Evolutionary conservation across 2,888 invertebrate genomes (phyloP).

Genomic region (Cyaniris semiargus): DNA sequence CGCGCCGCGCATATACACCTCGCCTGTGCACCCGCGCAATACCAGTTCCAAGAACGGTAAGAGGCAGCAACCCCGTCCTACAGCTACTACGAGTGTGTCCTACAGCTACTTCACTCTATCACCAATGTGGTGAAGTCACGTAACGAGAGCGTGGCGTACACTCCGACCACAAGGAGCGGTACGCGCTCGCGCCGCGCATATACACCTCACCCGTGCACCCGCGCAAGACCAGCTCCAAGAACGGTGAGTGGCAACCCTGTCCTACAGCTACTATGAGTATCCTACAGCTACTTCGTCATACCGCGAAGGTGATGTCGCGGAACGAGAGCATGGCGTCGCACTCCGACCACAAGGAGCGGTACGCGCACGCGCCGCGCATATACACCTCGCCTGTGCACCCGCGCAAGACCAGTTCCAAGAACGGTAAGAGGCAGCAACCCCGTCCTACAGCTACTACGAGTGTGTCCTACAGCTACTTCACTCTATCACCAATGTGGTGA

Average conservation of each 20-base stretch:
- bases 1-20: constrained; percentile 71
- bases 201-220: constrained; percentile 74
- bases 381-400: constrained; percentile 73
- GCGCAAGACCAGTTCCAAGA: constrained; percentile 63
- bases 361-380: constrained; percentile 69
- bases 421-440: constrained; percentile 58
- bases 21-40: constrained; percentile 70
- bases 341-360: constrained; percentile 67
- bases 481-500: constrained; percentile 42
- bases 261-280: background rate
- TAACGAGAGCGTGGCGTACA: constrained; percentile 69
- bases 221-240: constrained; percentile 63
- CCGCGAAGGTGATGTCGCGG: constrained; percentile 55
- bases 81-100: background rate
- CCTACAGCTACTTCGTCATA: background rate
- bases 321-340: constrained; percentile 69
- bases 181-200: constrained; percentile 69
- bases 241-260: constrained; percentile 54
- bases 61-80: constrained; percentile 36
- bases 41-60: constrained; percentile 66
- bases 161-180: constrained; percentile 67
- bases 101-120: background rate
- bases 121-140: constrained; percentile 55
- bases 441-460: background rate
- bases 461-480: background rate